Conservation (phyloP, 2,113 vertebrate genomes). For the Poecile atricapillus region DNA sequence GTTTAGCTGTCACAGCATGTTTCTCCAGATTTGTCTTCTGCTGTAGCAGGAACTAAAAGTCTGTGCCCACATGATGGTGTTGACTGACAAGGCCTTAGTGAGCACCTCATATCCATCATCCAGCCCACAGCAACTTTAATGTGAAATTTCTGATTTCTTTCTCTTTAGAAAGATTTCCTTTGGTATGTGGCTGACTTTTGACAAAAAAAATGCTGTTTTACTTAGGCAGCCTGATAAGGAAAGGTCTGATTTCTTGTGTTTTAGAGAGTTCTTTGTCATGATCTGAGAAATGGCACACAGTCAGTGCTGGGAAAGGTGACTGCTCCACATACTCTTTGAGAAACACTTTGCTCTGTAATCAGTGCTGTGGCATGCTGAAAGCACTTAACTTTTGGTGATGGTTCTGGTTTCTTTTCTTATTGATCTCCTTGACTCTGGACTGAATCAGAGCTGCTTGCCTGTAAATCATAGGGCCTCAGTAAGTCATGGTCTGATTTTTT, state of each 20-base stretch:
- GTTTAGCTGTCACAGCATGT: not conserved
- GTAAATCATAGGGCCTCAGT: not conserved
- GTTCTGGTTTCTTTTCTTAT: not conserved
- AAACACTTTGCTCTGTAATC: not conserved
- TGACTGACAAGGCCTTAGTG: not conserved
- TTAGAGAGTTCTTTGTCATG: not conserved
- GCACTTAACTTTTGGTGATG: not conserved
- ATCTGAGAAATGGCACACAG: not conserved
- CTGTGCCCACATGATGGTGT: fast-evolving
- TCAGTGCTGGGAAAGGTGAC: not conserved
- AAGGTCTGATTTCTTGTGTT: not conserved
- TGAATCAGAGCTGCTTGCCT: not conserved
- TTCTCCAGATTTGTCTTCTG: not conserved
- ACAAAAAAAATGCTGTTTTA: not conserved
- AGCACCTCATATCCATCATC: not conserved
- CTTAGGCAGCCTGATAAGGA: not conserved
- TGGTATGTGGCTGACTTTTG: not conserved
- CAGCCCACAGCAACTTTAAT: not conserved
- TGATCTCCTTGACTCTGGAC: not conserved
- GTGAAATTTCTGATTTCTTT: not conserved
- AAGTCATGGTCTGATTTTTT: not conserved
- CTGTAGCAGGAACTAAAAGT: not conserved
- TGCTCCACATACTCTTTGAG: not conserved
- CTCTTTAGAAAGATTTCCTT: not conserved
- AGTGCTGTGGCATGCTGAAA: not conserved